Evolutionary conservation across 2,113 vertebrate species (phyloP), one percentile per base, ranked within the genome.

Genomic region (Sterrhoptilus dennistouni): DNA sequence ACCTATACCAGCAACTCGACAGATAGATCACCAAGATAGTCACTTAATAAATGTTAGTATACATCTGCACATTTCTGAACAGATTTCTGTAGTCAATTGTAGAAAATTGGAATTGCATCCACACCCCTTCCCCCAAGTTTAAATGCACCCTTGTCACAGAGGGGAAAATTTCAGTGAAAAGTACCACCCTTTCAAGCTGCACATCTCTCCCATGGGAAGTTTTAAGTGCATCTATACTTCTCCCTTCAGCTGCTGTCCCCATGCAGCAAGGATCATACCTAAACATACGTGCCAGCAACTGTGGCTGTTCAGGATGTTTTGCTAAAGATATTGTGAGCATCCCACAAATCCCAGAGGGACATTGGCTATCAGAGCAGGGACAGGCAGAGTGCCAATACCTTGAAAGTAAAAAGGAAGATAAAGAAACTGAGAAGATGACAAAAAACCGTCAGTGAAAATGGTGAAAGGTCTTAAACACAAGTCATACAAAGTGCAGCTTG

Each of bases 121-220:
- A 17, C 4, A n/a, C 31, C 8, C 16, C 17, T 5, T 1, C 4
- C 11, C 13, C 6, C 0, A 2, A 6, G 4, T n/a, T n/a, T 72
- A 20, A 76, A 44, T 45, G 21, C 9, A 76, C 0, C 2, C 13
- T 13, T 8, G 56, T 4, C 9, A 23, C 7, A 19, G 40, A 65
- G 47, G 10, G 50, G 25, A 44, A 65, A 70, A 77, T 14, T 9
- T 33, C 36, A 33, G 19, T 56, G 69, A 52, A 27, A 70, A 57
- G 13, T 12, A 60, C 11, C 7, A 52, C 20, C 6, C 24, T 66
- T 64, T n/a, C 25, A 38, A 69, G 35, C 14, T 52, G 28, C 44
- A 14, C 21, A 79, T 7, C 11, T 29, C 29, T 85, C 15, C 14
- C 23, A 12, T 3, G 7, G 57, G 33, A 76, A 54, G 25, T 50